Conservation (phyloP, 2,888 invertebrate genomes). For the Silvanus unidentatus region DNA sequence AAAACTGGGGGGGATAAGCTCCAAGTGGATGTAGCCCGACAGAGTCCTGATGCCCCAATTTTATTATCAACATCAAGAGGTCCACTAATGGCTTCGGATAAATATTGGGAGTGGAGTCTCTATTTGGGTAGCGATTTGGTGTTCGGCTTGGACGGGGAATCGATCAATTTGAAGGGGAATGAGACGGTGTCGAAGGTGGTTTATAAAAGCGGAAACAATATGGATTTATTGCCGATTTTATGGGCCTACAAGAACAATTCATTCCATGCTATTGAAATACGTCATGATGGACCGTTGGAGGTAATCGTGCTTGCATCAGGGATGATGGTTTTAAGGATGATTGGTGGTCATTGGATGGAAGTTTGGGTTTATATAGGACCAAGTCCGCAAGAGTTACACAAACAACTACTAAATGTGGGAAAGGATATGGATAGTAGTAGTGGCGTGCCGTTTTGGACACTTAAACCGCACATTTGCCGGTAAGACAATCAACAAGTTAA, state of each 20-base stretch:
- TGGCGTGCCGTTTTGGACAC: constrained; percentile 42
- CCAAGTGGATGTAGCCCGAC: background rate
- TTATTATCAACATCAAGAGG: constrained; percentile 53
- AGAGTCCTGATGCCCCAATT: background rate
- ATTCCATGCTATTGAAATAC: constrained; percentile 54
- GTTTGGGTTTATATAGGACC: constrained; percentile 51
- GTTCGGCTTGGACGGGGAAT: constrained; percentile 53
- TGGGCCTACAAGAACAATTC: constrained; percentile 49
- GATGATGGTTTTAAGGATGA: constrained; percentile 52
- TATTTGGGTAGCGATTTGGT: constrained; percentile 50
- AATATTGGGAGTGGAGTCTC: constrained; percentile 58
- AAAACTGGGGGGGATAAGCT: background rate
- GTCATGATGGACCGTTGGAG: constrained; percentile 52
- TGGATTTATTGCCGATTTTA: constrained; percentile 50
- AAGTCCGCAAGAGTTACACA: constrained; percentile 47
- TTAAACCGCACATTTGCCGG: constrained; percentile 48
- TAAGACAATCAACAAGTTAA: constrained; percentile 18
- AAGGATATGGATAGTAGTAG: too few relatives aligned
- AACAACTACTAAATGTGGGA: constrained; percentile 28
- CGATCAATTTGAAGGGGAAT: constrained; percentile 39
- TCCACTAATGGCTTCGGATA: constrained; percentile 54
- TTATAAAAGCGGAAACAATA: constrained; percentile 47
- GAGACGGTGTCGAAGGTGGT: constrained; percentile 40
- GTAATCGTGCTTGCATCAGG: constrained; percentile 50
- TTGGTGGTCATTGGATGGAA: constrained; percentile 44